These are phyloP conservation scores for Uropetala carovei DNA, from an alignment of 2,888 invertebrate genomes.

Conservation along the genomic window DNA sequence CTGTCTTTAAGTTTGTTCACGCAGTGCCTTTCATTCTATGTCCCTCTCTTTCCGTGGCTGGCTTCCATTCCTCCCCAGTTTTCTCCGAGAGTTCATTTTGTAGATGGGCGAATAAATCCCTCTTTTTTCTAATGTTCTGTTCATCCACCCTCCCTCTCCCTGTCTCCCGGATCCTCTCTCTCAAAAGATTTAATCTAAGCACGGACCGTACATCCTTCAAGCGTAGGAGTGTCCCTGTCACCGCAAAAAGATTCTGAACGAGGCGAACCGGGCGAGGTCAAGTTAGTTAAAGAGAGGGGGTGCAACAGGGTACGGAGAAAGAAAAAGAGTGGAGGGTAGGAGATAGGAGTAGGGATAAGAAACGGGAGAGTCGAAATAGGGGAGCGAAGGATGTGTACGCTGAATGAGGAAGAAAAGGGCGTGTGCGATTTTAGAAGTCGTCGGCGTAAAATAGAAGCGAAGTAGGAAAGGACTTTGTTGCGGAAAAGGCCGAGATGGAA, in stretches of 20 bases:
- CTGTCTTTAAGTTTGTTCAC: too few relatives aligned
- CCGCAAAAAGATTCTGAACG: background rate
- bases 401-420: background rate
- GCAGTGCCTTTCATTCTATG: too few relatives aligned
- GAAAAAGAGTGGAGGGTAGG: too few relatives aligned
- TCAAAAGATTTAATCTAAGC: constrained; percentile 12
- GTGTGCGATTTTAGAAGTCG: background rate
- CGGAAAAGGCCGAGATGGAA: too few relatives aligned
- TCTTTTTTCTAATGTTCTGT: background rate
- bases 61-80: background rate
- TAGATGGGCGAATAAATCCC: background rate
- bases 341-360: too few relatives aligned
- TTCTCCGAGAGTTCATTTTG: background rate
- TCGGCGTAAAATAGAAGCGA: background rate
- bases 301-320: background rate
- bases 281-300: background rate
- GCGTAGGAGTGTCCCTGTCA: background rate
- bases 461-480: too few relatives aligned
- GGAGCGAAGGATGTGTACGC: too few relatives aligned
- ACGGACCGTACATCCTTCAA: background rate
- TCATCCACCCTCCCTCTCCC: background rate
- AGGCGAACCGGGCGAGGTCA: background rate
- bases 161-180: background rate
- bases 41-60: background rate
- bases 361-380: too few relatives aligned